phyloP scores from a whole-genome alignment of 2,888 invertebrate genomes.

The Drosophila limbata region DNA sequence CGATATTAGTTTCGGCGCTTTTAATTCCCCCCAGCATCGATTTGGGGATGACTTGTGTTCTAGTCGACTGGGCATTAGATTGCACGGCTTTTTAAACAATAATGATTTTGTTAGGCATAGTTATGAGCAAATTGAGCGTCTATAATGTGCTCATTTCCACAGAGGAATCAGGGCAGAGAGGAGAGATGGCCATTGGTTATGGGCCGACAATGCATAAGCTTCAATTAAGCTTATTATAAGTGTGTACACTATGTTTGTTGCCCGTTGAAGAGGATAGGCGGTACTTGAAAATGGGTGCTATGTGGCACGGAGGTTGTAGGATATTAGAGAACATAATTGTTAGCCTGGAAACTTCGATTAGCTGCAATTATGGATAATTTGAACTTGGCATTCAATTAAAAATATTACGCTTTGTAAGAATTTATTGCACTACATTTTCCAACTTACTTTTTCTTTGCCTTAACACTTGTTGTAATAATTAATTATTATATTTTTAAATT shows the following conservation, averaged over 20 bases:
- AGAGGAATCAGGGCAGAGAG: background rate
- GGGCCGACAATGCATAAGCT: slow-evolving; percentile 50
- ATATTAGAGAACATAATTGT: slow-evolving; percentile 3
- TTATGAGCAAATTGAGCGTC: slow-evolving; percentile 62
- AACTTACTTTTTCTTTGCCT: background rate
- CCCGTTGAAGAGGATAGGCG: background rate
- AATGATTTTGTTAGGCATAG: slow-evolving; percentile 55
- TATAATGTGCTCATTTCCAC: slow-evolving; percentile 28
- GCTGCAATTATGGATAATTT: background rate
- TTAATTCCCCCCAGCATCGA: slow-evolving; percentile 13
- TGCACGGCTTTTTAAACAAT: slow-evolving; percentile 59
- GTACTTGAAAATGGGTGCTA: slow-evolving; percentile 8
- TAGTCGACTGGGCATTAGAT: slow-evolving; percentile 38
- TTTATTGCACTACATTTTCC: too few species aligned
- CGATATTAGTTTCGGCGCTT: slow-evolving; percentile 8
- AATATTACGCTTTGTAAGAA: background rate
- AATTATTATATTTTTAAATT: too few species aligned
- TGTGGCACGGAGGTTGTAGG: slow-evolving; percentile 7
- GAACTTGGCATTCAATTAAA: slow-evolving; percentile 7
- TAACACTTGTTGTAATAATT: background rate
- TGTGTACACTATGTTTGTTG: slow-evolving; percentile 33
- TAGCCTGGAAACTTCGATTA: background rate
- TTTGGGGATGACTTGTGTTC: slow-evolving; percentile 27
- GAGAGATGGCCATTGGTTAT: slow-evolving; percentile 16
- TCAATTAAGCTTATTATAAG: slow-evolving; percentile 64